Percentiles rank a stretch among this genome's conserved stretches.
Conservation (phyloP, 2,797 vertebrate species). For the Falco biarmicus region DNA sequence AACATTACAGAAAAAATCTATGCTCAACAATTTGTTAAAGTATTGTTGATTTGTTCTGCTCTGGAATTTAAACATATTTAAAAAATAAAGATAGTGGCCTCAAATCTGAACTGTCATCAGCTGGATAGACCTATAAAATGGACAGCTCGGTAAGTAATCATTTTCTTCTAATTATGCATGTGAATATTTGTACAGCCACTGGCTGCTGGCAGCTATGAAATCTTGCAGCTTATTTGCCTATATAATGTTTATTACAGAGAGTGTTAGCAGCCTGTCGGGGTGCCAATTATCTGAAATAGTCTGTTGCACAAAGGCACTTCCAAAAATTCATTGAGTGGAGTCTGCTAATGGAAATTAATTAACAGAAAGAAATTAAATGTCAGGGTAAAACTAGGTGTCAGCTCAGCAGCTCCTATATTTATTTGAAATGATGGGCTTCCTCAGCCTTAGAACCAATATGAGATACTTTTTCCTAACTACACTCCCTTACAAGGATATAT, state of each 20-base stretch:
- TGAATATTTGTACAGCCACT: not conserved
- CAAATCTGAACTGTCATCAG: not conserved
- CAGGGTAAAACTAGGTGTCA: conserved; percentile 29
- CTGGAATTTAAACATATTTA: not conserved
- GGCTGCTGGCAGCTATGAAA: not conserved
- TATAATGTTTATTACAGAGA: not conserved
- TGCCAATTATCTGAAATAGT: not conserved
- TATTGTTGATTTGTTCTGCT: not conserved
- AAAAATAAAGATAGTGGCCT: not conserved
- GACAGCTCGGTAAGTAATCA: not conserved
- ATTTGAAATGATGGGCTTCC: conserved; percentile 45
- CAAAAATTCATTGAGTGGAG: not conserved
- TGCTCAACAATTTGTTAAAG: not conserved
- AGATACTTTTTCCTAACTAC: not conserved
- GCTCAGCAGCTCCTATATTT: conserved; percentile 19
- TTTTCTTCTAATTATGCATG: not conserved
- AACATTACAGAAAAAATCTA: not conserved
- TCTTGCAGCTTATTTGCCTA: not conserved
- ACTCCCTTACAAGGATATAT: conserved; percentile 11
- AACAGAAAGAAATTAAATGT: conserved; percentile 52
- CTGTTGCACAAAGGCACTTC: not conserved
- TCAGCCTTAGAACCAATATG: not conserved
- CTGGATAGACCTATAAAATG: not conserved
- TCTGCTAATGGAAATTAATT: conserved; percentile 19
- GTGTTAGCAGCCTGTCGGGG: not conserved